Conservation (phyloP, 1,140 invertebrate genomes). For the Macrobrachium rosenbergii region DNA sequence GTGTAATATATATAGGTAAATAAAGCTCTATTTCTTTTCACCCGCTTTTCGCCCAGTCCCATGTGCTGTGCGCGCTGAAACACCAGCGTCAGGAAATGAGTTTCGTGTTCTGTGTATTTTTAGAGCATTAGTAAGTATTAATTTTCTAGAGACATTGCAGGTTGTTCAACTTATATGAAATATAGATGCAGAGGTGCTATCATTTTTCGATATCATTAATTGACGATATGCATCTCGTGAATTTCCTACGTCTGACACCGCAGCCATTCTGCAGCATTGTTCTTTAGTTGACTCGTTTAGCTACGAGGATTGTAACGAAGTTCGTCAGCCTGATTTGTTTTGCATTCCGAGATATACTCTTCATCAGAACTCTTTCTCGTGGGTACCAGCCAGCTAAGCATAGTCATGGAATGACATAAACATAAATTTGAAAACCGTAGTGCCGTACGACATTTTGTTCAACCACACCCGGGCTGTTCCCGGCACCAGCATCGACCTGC, state of each 20-base stretch:
- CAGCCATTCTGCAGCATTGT: conserved; percentile 9
- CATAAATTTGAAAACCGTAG: neutral
- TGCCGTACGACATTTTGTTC: neutral
- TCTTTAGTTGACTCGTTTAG: neutral
- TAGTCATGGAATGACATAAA: neutral
- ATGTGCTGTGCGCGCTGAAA: too few relatives aligned
- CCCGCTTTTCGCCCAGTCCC: too few relatives aligned
- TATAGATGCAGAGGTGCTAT: neutral
- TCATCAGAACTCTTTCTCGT: neutral
- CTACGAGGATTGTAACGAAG: neutral
- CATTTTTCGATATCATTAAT: neutral
- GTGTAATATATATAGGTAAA: too few relatives aligned
- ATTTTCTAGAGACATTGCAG: too few relatives aligned
- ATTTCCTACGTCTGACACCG: neutral
- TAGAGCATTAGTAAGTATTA: too few relatives aligned
- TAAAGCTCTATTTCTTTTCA: too few relatives aligned
- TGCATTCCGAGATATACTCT: neutral
- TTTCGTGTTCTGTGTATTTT: too few relatives aligned
- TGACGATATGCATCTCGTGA: neutral
- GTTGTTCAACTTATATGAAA: neutral
- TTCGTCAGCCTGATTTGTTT: neutral
- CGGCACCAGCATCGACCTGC: conserved; percentile 26
- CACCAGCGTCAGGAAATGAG: too few relatives aligned
- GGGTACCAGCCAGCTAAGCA: neutral
- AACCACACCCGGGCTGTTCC: neutral